Percentiles rank a stretch among this genome's conserved stretches.
phyloP scores from a whole-genome alignment of 2,888 invertebrate genomes.

The Flabesymbios commensalis region DNA sequence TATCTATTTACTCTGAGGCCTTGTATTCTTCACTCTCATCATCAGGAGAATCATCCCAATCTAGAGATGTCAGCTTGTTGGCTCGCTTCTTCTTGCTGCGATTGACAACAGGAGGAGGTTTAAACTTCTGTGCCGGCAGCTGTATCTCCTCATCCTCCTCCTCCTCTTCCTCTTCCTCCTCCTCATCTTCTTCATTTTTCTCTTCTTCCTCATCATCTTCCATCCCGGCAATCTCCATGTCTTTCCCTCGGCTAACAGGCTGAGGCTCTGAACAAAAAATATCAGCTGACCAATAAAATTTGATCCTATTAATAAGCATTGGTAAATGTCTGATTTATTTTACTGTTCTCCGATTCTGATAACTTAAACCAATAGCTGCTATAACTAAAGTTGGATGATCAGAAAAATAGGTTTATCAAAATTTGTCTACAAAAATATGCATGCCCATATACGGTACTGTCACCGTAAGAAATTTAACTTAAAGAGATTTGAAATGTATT shows the following conservation, averaged over 20 bases:
- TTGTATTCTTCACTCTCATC: constrained; percentile 85
- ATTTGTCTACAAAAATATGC: too few species aligned
- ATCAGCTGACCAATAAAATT: too few species aligned
- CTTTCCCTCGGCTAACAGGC: constrained; percentile 72
- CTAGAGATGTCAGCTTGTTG: constrained; percentile 50
- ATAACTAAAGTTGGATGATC: too few species aligned
- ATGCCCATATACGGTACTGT: too few species aligned
- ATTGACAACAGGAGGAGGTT: constrained; percentile 3
- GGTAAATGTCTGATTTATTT: too few species aligned
- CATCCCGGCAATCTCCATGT: constrained; percentile 75
- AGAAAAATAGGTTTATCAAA: too few species aligned
- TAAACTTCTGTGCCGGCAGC: background rate
- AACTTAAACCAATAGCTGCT: too few species aligned
- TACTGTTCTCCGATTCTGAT: too few species aligned
- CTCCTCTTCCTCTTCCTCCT: constrained; percentile 66
- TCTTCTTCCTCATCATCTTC: constrained; percentile 64
- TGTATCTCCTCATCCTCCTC: constrained; percentile 64
- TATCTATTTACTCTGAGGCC: constrained; percentile 70
- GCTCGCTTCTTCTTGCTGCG: constrained; percentile 12
- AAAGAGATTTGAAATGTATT: too few species aligned
- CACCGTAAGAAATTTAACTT: too few species aligned
- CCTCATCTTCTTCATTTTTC: constrained; percentile 70
- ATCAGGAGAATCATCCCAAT: constrained; percentile 72
- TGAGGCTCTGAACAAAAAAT: too few species aligned
- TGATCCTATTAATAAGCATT: too few species aligned